Conservation (phyloP, 2,888 invertebrate genomes). For the Steinernema hermaphroditum region DNA sequence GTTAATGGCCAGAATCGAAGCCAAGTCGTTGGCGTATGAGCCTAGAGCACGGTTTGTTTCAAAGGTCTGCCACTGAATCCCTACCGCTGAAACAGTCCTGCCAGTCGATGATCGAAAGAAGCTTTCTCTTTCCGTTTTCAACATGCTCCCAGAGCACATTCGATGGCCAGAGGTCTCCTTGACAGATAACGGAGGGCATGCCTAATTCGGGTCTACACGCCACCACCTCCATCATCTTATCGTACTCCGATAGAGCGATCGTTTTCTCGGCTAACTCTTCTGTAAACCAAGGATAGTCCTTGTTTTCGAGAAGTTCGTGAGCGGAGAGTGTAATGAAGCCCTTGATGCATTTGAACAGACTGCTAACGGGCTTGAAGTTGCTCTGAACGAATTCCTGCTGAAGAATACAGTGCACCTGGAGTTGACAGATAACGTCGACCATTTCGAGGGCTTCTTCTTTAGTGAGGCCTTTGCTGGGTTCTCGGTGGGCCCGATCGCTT, state of each 20-base stretch:
- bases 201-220: not conserved
- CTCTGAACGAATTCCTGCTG: not conserved
- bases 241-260: not conserved
- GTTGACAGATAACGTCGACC: not conserved
- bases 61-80: too few relatives aligned
- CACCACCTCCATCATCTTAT: constrained; percentile 3
- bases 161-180: constrained; percentile 11
- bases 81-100: constrained; percentile 14
- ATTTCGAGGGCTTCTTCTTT: not conserved
- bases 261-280: not conserved
- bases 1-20: constrained; percentile 7
- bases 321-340: not conserved
- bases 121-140: not conserved
- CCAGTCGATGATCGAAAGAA: constrained; percentile 3
- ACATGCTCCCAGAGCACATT: not conserved
- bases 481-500: not conserved
- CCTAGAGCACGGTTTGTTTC: too few relatives aligned
- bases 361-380: not conserved
- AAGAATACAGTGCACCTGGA: not conserved
- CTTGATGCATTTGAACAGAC: constrained; percentile 8
- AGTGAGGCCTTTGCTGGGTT: not conserved
- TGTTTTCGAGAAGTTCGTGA: not conserved
- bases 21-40: constrained; percentile 3
- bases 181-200: constrained; percentile 16
- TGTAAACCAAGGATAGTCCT: constrained; percentile 1